Conservation (phyloP, 2,797 vertebrate species). For the Sphenopsis melanotis region DNA sequence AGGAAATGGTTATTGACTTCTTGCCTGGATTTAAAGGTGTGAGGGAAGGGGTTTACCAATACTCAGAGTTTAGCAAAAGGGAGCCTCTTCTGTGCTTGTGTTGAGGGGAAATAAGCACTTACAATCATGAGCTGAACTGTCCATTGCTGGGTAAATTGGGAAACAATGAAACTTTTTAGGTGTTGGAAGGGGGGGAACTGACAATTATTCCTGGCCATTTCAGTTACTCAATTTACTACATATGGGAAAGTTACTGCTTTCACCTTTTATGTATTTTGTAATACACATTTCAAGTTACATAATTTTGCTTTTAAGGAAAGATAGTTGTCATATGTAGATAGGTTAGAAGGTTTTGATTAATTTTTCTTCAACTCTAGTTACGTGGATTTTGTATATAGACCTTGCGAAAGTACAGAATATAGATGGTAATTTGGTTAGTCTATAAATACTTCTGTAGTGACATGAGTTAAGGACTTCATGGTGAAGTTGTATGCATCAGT, state of each 20-base stretch:
- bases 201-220: background rate
- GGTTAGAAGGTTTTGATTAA: background rate
- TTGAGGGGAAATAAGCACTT: background rate
- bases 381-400: background rate
- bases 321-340: background rate
- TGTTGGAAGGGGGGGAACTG: background rate
- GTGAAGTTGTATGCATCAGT: background rate
- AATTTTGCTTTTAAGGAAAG: background rate
- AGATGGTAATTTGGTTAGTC: background rate
- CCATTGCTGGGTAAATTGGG: rapidly evolving
- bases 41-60: background rate
- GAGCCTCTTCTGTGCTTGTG: background rate
- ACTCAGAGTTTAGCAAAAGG: background rate
- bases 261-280: background rate
- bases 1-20: background rate
- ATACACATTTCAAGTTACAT: background rate
- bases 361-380: background rate
- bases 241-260: background rate
- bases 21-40: background rate
- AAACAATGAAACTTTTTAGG: background rate
- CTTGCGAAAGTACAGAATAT: background rate
- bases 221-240: background rate
- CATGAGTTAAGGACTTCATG: background rate
- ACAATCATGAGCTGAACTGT: background rate
- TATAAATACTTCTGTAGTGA: background rate